These are phyloP conservation scores for Serripes groenlandicus DNA, from an alignment of 2,888 invertebrate species.

Conservation along the genomic window DNA sequence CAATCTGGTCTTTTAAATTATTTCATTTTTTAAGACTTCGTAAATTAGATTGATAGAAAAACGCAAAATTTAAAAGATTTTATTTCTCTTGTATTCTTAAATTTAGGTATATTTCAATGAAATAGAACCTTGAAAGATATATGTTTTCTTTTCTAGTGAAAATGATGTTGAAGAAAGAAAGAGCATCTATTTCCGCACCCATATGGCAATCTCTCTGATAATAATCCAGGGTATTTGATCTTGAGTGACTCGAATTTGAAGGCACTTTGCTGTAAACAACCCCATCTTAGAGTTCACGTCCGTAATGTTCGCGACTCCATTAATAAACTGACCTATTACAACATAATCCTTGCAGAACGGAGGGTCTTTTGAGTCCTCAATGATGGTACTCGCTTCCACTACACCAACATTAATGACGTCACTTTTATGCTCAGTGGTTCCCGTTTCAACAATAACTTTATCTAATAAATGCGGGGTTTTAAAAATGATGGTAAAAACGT, in stretches of 20 bases:
- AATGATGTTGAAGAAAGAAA: too few species aligned
- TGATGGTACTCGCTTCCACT: constrained; percentile 76
- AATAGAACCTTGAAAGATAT: too few species aligned
- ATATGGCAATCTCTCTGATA: constrained; percentile 84
- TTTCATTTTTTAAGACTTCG: too few species aligned
- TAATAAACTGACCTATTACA: constrained; percentile 71
- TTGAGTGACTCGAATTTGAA: constrained; percentile 82
- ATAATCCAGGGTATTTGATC: constrained; percentile 85
- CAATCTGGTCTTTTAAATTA: too few species aligned
- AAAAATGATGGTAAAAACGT: constrained; percentile 83
- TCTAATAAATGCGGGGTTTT: constrained; percentile 76
- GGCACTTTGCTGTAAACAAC: constrained; percentile 81
- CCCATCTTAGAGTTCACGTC: constrained; percentile 67
- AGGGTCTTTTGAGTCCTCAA: constrained; percentile 45
- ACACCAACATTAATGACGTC: constrained; percentile 79
- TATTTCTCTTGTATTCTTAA: too few species aligned
- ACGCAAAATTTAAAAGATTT: too few species aligned
- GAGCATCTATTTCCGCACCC: not conserved
- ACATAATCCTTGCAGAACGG: constrained; percentile 70
- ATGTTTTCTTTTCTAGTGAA: too few species aligned
- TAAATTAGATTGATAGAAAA: too few species aligned
- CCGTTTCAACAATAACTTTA: constrained; percentile 82
- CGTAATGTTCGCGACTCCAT: constrained; percentile 78
- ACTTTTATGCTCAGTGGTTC: constrained; percentile 74
- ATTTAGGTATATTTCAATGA: too few species aligned